Base-by-base conservation (phyloP, 2,113 vertebrate species). In the Otis tarda region DNA sequence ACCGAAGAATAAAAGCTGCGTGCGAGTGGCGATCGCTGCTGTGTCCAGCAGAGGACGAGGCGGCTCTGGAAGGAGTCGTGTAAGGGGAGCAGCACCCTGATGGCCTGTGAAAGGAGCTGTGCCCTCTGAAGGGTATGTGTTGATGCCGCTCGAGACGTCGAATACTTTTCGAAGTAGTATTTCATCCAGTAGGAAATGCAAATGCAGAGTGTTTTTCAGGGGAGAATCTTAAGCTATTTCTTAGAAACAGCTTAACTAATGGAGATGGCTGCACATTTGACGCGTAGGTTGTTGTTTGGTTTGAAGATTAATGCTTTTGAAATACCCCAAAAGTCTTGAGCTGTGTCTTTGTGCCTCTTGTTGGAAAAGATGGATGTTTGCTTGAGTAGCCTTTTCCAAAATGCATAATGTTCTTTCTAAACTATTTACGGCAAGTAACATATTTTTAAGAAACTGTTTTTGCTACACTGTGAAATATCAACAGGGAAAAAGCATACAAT, bases 371-470 rank as follows among this genome's bases (percentile, higher is more conserved):
- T 59, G 59, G 45, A 64, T 1, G 0, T 71, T 93, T 49, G 50
- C 70, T 87, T 79, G 37, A 91, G n/a, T 87, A 80, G 78, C 45
- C 37, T 88, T 90, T 86, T 86, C 43, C 30, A 86, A 83, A 86
- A 67, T 19, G 10, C 33, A 4, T 73, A 22, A 45, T 81, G 75
- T 60, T 77, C 23, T 92, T 83, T 81, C 68, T 83, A 19, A 77
- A 68, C 37, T 74, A 20, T 70, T 83, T 90, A 69, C 50, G 61
- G 22, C 68, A 60, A 89, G n/a, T 53, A 59, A 47, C 77, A 27
- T 2, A 21, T 81, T 95, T 82, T 56, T 23, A 91, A 86, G 64
- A 57, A 90, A 63, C 77, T 76, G 21, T 80, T 7, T 50, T 73
- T 73, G 50, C 55, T 86, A 37, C 27, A 30, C 64, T 87, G 28